Conservation (phyloP, 2,888 invertebrate genomes). For the Eupeodes latifasciatus region DNA sequence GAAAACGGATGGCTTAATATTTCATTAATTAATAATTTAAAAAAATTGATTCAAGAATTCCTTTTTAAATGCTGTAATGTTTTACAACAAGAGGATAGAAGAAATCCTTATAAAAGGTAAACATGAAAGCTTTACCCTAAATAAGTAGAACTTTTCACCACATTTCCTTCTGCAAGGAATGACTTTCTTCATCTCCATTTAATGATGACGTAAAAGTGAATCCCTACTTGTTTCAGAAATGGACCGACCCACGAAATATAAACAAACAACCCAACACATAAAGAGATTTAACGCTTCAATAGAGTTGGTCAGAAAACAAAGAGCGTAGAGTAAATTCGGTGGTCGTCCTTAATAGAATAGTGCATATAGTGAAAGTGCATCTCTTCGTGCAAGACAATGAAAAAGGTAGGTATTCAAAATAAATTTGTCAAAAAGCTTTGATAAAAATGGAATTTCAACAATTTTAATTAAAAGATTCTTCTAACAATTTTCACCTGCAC, state of each 20-base stretch:
- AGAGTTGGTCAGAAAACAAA: conserved; percentile 52
- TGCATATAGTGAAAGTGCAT: conserved; percentile 67
- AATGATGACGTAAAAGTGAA: conserved; percentile 69
- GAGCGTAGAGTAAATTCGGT: conserved; percentile 43
- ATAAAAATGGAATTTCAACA: background rate
- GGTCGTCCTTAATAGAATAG: conserved; percentile 38
- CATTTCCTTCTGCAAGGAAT: conserved; percentile 44
- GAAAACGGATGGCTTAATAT: no score
- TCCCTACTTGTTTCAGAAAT: conserved; percentile 62
- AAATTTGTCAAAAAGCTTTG: conserved; percentile 3
- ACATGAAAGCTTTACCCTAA: conserved; percentile 58
- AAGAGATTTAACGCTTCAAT: conserved; percentile 61
- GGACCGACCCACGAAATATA: conserved; percentile 52
- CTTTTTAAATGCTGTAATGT: no score
- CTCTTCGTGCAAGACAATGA: conserved; percentile 60
- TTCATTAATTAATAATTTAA: no score
- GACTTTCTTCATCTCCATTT: conserved; percentile 33
- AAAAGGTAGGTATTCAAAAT: conserved; percentile 62
- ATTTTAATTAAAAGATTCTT: conserved; percentile 69
- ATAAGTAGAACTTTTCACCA: conserved; percentile 63
- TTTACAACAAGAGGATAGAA: background rate
- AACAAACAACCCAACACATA: conserved; percentile 71
- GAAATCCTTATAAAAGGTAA: background rate
- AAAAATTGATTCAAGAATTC: no score
- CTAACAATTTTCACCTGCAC: conserved; percentile 77